Evolutionary conservation across 1,140 invertebrate species (phyloP).

Genomic region (Gryllus bimaculatus): DNA sequence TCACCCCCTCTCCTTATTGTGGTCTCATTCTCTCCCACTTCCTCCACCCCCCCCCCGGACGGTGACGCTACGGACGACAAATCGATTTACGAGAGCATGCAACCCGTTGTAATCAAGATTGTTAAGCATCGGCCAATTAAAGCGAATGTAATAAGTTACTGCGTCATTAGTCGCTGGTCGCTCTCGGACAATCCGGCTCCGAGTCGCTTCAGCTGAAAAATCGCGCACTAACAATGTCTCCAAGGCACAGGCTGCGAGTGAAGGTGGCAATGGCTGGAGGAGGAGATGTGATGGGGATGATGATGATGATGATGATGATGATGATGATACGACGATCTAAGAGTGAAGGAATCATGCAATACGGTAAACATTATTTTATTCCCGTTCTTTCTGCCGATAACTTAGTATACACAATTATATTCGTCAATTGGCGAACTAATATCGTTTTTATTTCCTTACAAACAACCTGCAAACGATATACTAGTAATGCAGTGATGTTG

Average conservation of each 20-base stretch:
- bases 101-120: neutral
- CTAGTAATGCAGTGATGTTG: too few species aligned
- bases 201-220: neutral
- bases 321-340: neutral
- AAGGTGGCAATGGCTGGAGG: neutral
- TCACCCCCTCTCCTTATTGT: too few species aligned
- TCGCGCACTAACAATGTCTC: neutral
- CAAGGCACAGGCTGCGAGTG: neutral
- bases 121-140: constrained; percentile 1
- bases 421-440: too few species aligned
- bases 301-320: neutral
- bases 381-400: too few species aligned
- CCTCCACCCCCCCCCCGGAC: neutral
- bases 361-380: too few species aligned
- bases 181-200: neutral
- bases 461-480: too few species aligned
- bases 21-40: too few species aligned
- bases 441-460: too few species aligned
- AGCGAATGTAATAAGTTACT: constrained; percentile 1
- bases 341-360: too few species aligned
- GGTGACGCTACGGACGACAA: neutral
- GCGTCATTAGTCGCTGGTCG: neutral
- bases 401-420: too few species aligned
- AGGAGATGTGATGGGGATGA: neutral
- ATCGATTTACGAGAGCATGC: neutral